Evolutionary conservation across 1,140 invertebrate species (phyloP).

Genomic region (Cephus cinctus): DNA sequence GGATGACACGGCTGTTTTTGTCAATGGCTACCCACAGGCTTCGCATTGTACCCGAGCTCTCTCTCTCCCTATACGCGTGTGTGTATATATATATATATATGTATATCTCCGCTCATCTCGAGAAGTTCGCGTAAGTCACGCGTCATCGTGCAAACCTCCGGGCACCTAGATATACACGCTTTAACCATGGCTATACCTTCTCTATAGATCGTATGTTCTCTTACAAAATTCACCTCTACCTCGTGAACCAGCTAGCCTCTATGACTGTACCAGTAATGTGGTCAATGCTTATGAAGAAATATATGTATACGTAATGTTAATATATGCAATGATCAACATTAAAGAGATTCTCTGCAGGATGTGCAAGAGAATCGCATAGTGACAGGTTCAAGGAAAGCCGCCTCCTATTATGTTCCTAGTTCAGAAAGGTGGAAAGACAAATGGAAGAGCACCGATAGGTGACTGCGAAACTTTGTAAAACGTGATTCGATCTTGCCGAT

Average conservation of each 20-base stretch:
- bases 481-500: slow-evolving; percentile 16
- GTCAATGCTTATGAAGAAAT: too few relatives aligned
- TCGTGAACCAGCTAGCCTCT: background rate
- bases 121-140: background rate
- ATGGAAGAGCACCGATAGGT: background rate
- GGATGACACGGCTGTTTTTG: slow-evolving; percentile 40
- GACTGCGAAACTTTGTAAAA: background rate
- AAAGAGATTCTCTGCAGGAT: too few relatives aligned
- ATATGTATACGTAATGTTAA: too few relatives aligned
- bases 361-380: too few relatives aligned
- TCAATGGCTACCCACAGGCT: slow-evolving; percentile 37
- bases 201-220: background rate
- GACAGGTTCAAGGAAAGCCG: background rate
- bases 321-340: too few relatives aligned
- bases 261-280: background rate
- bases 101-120: background rate
- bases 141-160: slow-evolving; percentile 6
- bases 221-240: too few relatives aligned
- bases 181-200: too few relatives aligned
- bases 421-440: background rate
- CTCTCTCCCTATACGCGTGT: slow-evolving; percentile 25
- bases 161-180: too few relatives aligned
- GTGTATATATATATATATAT: background rate
- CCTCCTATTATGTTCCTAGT: background rate
- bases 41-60: slow-evolving; percentile 31